Percentiles rank a stretch among this genome's conserved stretches.
phyloP scores from a whole-genome alignment of 2,113 vertebrate genomes.

The Porphyrio hochstetteri region DNA sequence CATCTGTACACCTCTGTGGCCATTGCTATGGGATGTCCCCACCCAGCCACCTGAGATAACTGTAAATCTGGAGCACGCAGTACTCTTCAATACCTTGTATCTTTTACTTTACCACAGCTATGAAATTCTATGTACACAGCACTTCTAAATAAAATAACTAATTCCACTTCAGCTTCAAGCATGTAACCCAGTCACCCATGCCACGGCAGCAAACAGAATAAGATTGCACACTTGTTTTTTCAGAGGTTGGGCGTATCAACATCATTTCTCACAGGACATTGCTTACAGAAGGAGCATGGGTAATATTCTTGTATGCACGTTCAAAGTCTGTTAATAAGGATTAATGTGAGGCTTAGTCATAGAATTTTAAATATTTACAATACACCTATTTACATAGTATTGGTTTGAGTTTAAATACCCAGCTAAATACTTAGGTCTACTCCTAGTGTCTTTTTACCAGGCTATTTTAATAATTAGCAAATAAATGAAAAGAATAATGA shows the following conservation, averaged over 20 bases:
- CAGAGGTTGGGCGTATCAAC: not conserved
- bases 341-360: constrained; percentile 62
- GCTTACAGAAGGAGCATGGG: not conserved
- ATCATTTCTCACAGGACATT: constrained; percentile 6
- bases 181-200: not conserved
- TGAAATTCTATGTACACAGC: not conserved
- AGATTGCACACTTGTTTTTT: not conserved
- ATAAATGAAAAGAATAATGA: constrained; percentile 19
- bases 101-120: not conserved
- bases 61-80: not conserved
- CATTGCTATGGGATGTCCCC: not conserved
- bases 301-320: constrained; percentile 39
- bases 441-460: constrained; percentile 2
- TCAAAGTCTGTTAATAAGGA: constrained; percentile 57
- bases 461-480: constrained; percentile 41
- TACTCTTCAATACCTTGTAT: not conserved
- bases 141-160: not conserved
- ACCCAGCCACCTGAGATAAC: not conserved
- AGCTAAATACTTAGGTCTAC: not conserved
- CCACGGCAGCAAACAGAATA: not conserved
- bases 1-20: not conserved
- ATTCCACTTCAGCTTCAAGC: not conserved
- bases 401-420: constrained; percentile 52
- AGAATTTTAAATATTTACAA: constrained; percentile 72
- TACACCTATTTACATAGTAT: constrained; percentile 57